A percentile compares a stretch with the other conserved stretches of the same genome.
Conservation (phyloP, 2,797 vertebrate species). For the Platyrinchus mystaceus region DNA sequence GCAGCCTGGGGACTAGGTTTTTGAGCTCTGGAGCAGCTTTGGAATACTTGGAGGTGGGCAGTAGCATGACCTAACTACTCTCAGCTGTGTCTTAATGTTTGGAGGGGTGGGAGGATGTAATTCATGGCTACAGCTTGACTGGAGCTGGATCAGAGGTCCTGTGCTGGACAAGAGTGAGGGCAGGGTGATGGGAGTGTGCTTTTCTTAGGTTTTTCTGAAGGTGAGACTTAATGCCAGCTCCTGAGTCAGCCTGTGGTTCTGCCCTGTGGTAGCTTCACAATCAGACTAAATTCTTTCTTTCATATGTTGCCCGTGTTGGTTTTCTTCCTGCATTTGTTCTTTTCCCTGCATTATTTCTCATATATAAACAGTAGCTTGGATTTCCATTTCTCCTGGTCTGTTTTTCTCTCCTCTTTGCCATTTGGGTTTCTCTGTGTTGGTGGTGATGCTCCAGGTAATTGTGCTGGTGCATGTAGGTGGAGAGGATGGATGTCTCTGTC, state of each 20-base stretch:
- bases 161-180: background rate
- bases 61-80: background rate
- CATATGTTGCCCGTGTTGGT: background rate
- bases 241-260: background rate
- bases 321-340: background rate
- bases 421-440: background rate
- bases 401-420: background rate
- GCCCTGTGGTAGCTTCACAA: background rate
- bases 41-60: background rate
- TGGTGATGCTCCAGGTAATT: rapidly evolving
- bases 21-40: background rate
- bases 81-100: background rate
- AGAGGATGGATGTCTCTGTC: background rate
- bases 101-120: background rate
- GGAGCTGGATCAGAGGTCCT: background rate
- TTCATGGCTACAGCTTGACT: background rate
- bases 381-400: background rate
- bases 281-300: background rate
- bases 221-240: background rate
- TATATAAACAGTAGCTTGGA: background rate
- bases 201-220: background rate
- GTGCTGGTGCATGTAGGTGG: background rate
- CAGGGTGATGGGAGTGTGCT: background rate
- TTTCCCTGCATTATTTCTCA: background rate
- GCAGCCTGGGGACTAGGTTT: background rate